Conservation (phyloP, 2,797 vertebrate genomes). For the Nannoperca obscura region DNA sequence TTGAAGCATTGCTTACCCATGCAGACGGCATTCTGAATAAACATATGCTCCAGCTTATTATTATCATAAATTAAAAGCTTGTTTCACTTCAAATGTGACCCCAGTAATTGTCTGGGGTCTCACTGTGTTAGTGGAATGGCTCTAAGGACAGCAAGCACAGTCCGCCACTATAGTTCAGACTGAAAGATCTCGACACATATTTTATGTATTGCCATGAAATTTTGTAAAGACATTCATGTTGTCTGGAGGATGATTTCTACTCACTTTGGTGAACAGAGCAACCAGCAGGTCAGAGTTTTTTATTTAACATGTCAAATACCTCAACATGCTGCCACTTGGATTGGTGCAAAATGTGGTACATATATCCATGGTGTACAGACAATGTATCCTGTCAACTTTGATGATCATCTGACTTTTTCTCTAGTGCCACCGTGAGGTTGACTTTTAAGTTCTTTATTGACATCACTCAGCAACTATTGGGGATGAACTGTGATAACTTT, state of each 20-base stretch:
- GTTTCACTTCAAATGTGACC: neutral
- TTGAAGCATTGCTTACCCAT: slow-evolving; percentile 24
- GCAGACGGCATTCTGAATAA: slow-evolving; percentile 24
- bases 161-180: neutral
- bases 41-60: slow-evolving; percentile 15
- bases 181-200: neutral
- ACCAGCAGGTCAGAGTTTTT: neutral
- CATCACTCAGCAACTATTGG: neutral
- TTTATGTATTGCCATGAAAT: neutral
- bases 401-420: neutral
- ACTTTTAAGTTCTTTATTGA: neutral
- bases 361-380: too few species aligned
- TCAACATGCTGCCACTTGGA: too few species aligned
- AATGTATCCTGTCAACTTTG: too few species aligned
- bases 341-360: too few species aligned
- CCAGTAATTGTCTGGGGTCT: neutral
- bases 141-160: neutral
- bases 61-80: slow-evolving; percentile 2
- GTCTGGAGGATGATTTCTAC: too few species aligned
- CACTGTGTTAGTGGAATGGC: neutral
- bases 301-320: neutral
- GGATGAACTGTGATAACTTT: neutral
- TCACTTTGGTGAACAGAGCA: neutral
- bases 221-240: neutral
- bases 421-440: neutral